Evolutionary conservation across 2,888 invertebrate genomes (phyloP).

Genomic region (Perdita meconis): DNA sequence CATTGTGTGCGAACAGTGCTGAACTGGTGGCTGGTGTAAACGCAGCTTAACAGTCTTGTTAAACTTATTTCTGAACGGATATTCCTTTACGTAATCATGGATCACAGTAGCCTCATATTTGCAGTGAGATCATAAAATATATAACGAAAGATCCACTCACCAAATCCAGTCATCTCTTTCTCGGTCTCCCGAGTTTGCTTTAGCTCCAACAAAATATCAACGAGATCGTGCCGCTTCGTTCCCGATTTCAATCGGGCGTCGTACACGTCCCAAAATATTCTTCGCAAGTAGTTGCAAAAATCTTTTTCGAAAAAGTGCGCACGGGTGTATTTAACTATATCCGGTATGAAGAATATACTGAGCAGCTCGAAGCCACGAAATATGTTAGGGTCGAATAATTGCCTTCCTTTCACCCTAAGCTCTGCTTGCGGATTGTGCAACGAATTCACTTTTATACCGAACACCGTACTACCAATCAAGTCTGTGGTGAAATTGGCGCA

Average conservation of each 20-base stretch:
- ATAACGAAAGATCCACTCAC: conserved; percentile 53
- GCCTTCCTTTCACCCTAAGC: conserved; percentile 83
- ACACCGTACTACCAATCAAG: conserved; percentile 85
- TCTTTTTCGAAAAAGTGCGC: conserved; percentile 82
- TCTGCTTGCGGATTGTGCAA: conserved; percentile 83
- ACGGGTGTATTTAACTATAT: conserved; percentile 78
- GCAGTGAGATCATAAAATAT: conserved; percentile 27
- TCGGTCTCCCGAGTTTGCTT: conserved; percentile 72
- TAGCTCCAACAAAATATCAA: conserved; percentile 84
- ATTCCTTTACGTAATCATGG: too few relatives aligned
- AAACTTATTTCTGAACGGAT: too few relatives aligned
- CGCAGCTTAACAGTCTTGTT: too few relatives aligned
- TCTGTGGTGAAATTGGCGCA: conserved; percentile 81
- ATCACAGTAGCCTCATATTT: too few relatives aligned
- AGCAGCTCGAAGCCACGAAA: conserved; percentile 81
- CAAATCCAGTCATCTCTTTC: conserved; percentile 49
- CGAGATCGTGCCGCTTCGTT: conserved; percentile 82
- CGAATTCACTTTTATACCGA: conserved; percentile 84
- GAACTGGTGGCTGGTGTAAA: too few relatives aligned
- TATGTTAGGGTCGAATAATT: conserved; percentile 81
- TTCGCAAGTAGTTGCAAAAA: conserved; percentile 80
- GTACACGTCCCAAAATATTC: conserved; percentile 83
- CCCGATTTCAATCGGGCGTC: conserved; percentile 82
- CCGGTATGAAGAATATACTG: conserved; percentile 84
- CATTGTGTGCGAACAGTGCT: too few relatives aligned